Percentiles rank a stretch among this genome's conserved stretches.
phyloP scores from a whole-genome alignment of 2,113 vertebrate species.

The Puffinus mauretanicus region DNA sequence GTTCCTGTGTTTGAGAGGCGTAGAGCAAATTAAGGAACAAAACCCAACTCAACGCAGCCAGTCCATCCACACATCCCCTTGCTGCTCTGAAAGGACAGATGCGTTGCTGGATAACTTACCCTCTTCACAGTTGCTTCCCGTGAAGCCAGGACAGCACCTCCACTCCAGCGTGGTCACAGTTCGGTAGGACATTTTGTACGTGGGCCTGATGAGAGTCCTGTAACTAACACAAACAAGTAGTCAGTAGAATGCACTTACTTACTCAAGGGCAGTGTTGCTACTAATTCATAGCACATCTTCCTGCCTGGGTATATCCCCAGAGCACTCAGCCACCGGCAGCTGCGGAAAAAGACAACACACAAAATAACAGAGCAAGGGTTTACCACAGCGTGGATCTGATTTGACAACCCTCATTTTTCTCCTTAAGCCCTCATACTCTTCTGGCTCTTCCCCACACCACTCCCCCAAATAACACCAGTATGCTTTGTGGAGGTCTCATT shows the following conservation, averaged over 20 bases:
- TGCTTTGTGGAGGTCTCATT: neutral
- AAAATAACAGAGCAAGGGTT: neutral
- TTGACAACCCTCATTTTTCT: neutral
- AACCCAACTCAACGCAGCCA: neutral
- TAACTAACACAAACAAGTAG: slow-evolving; percentile 82
- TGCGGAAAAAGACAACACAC: neutral
- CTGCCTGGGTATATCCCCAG: neutral
- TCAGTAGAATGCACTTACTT: slow-evolving; percentile 4
- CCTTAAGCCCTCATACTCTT: neutral
- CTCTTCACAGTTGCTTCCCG: slow-evolving; percentile 86
- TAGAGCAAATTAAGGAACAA: neutral
- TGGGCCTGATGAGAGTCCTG: slow-evolving; percentile 91
- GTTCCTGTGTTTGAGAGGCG: neutral
- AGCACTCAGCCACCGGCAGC: neutral
- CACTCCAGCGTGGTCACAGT: slow-evolving; percentile 89
- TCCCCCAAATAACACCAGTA: neutral
- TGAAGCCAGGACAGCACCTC: slow-evolving; percentile 92
- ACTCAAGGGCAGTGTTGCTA: accelerated
- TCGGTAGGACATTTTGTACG: slow-evolving; percentile 87
- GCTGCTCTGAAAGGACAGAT: neutral
- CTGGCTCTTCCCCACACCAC: neutral
- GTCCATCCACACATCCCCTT: neutral
- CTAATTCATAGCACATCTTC: neutral
- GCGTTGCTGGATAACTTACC: slow-evolving; percentile 70
- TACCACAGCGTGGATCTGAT: accelerated